Base-by-base conservation (phyloP, 2,888 invertebrate genomes). In the Neoitamus cyanurus region DNA sequence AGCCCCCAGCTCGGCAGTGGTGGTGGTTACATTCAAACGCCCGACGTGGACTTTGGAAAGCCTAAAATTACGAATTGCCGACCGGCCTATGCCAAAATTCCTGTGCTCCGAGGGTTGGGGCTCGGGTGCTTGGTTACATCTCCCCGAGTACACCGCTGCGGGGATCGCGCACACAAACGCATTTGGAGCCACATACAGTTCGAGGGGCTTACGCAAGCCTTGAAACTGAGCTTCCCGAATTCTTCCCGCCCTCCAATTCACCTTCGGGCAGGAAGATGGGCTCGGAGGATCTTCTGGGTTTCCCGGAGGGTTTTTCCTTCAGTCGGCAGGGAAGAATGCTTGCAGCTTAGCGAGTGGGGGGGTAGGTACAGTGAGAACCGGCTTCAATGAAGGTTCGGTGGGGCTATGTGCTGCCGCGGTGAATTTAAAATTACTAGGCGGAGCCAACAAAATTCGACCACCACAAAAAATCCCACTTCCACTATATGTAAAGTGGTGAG, bases 361-460 rank as follows among this genome's bases (percentile, higher is more conserved):
- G 34, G 34, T 20, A 20, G 75, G 75, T 37, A 6, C 20, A 37
- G 20, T 34, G 42, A 13, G 34, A 34, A n/a, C 11, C 13, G n/a
- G 28, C n/a, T n/a, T n/a, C n/a, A n/a, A n/a, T n/a, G n/a, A n/a
- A n/a, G n/a, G n/a, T n/a, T n/a, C n/a, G 11, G 25, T 58, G 58
- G 48, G 58, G 25, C 48, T 78, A 78, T 78, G 48, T 78, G 78
- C 70, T 31, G 5, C 9, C 25, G 6, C 25, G 83, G 84, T 86
- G 85, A 86, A 86, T 86, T 85, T 84, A 69, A 85, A 86, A 86
- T 85, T 85, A 85, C 85, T 85, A 86, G 86, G 86, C 86, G 86
- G 86, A 84, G 86, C 86, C 83, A 82, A 84, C 82, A 84, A 82
- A 83, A 83, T 42, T 69, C 82, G 13, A 37, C 36, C 37, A 31